Percentiles rank a stretch among this genome's conserved stretches.
These are phyloP conservation scores for Danio jaintianensis DNA, from an alignment of 2,797 vertebrate species.

Conservation along the genomic window DNA sequence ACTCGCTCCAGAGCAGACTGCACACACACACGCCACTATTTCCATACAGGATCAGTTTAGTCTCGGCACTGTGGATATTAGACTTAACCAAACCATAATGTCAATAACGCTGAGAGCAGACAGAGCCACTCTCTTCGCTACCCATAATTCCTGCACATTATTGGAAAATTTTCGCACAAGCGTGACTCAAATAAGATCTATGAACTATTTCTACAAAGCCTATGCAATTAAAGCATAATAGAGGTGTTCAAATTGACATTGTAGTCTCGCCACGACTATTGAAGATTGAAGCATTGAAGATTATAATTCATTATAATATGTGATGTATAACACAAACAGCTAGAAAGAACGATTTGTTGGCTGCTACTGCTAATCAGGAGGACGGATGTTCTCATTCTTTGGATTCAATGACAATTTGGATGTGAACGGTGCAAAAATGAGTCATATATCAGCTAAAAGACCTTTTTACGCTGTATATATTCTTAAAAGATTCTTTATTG, in stretches of 20 bases:
- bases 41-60: conserved; percentile 46
- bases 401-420: background rate
- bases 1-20: conserved; percentile 4
- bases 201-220: background rate
- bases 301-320: background rate
- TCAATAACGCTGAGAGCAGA: conserved; percentile 39
- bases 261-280: background rate
- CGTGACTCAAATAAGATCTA: conserved; percentile 11
- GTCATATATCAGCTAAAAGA: background rate
- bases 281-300: background rate
- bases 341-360: background rate
- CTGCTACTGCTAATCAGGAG: background rate
- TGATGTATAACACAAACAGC: background rate
- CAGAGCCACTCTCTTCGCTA: conserved; percentile 61
- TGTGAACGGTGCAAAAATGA: background rate
- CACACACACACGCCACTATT: conserved; percentile 27
- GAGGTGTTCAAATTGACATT: background rate
- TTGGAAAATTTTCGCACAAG: conserved; percentile 38
- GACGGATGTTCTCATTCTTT: background rate
- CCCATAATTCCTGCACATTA: conserved; percentile 58
- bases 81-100: conserved; percentile 45
- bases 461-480: no score
- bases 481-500: no score
- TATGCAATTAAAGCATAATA: conserved; percentile 6
- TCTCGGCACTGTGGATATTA: conserved; percentile 35